Percentiles rank a stretch among this genome's conserved stretches.
Conservation (phyloP, 2,888 invertebrate species). For the Sepiola atlantica region DNA sequence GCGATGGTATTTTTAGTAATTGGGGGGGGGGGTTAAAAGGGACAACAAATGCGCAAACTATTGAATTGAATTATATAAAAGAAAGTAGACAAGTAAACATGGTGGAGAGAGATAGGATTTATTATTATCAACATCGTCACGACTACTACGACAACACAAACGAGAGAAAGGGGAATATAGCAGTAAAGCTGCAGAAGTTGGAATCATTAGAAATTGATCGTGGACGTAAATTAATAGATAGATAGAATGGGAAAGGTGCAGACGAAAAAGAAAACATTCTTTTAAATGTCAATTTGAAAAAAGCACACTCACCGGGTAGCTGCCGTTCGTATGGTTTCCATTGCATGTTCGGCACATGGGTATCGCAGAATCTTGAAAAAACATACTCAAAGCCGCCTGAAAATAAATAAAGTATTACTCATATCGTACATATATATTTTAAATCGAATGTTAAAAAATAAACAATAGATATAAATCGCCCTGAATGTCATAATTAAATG, state of each 20-base stretch:
- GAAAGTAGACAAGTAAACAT: background rate
- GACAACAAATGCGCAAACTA: background rate
- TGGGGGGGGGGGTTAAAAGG: background rate
- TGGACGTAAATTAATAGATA: background rate
- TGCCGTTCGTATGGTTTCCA: slow-evolving; percentile 77
- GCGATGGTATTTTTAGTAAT: background rate
- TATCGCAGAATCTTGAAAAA: slow-evolving; percentile 93
- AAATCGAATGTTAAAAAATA: slow-evolving; percentile 70
- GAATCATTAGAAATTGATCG: background rate
- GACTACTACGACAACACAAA: background rate
- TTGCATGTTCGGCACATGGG: slow-evolving; percentile 82
- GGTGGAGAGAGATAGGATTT: background rate
- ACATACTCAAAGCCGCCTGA: slow-evolving; percentile 94
- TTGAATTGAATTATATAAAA: background rate
- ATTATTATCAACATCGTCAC: background rate
- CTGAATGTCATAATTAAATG: background rate
- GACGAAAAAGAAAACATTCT: slow-evolving; percentile 61
- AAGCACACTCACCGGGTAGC: slow-evolving; percentile 83
- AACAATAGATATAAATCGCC: background rate
- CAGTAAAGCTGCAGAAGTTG: background rate
- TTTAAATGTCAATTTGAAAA: slow-evolving; percentile 40
- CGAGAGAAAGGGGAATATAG: background rate
- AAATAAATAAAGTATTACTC: slow-evolving; percentile 56
- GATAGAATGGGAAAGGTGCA: slow-evolving; percentile 57
- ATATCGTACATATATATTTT: background rate